Evolutionary conservation across 1,140 invertebrate genomes (phyloP).

Genomic region (Varroa destructor): DNA sequence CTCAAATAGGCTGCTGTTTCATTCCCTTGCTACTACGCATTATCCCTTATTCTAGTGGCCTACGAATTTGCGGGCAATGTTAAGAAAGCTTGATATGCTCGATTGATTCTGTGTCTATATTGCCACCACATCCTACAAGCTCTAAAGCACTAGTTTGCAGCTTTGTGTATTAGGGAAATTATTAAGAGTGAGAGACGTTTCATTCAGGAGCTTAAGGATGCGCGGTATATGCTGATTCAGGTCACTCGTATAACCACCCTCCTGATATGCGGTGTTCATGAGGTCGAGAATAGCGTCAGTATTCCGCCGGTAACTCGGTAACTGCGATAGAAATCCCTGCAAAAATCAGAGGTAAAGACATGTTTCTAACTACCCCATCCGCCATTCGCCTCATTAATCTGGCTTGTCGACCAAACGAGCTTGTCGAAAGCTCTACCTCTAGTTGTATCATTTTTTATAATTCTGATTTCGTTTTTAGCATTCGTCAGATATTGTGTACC

Average conservation of each 20-base stretch:
- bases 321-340: constrained; percentile 2
- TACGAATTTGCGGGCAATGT: too few relatives aligned
- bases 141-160: background rate
- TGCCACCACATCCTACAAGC: too few relatives aligned
- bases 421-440: too few relatives aligned
- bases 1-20: too few relatives aligned
- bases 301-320: background rate
- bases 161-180: background rate
- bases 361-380: too few relatives aligned
- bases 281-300: background rate
- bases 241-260: background rate
- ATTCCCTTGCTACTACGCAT: too few relatives aligned
- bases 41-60: too few relatives aligned
- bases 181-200: background rate
- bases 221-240: background rate
- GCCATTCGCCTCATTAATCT: too few relatives aligned
- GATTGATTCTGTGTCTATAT: too few relatives aligned
- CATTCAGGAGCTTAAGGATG: background rate
- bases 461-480: background rate
- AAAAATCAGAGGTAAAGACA: background rate
- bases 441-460: too few relatives aligned
- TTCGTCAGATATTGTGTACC: background rate
- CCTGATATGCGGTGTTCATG: background rate
- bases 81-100: too few relatives aligned
- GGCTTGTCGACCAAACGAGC: too few relatives aligned